phyloP scores from a whole-genome alignment of 2,113 vertebrate genomes.

The Delphinus delphis region DNA sequence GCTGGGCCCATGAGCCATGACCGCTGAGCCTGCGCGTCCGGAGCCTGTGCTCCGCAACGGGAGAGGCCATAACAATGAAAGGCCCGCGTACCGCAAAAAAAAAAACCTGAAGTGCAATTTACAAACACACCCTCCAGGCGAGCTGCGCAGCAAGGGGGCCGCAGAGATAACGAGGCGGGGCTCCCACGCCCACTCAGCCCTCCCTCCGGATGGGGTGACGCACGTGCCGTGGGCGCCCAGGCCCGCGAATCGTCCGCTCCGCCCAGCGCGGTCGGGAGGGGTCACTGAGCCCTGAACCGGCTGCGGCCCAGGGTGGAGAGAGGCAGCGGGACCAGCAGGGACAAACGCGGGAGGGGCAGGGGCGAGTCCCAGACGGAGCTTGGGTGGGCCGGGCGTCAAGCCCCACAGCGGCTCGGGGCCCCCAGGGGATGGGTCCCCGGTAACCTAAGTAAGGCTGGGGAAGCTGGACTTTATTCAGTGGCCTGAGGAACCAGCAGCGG shows the following conservation, averaged over 20 bases:
- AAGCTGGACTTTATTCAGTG: too few relatives aligned
- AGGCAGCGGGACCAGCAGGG: background rate
- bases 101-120: background rate
- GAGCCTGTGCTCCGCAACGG: too few relatives aligned
- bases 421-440: fast-evolving
- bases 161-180: background rate
- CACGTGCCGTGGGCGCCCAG: background rate
- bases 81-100: too few relatives aligned
- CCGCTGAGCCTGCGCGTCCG: too few relatives aligned
- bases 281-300: background rate
- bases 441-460: too few relatives aligned
- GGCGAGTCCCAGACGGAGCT: background rate
- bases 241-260: too few relatives aligned
- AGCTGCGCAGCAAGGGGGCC: background rate
- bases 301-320: background rate
- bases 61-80: fast-evolving
- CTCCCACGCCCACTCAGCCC: too few relatives aligned
- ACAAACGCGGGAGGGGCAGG: fast-evolving
- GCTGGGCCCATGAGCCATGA: too few relatives aligned
- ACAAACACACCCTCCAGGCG: too few relatives aligned
- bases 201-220: background rate
- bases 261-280: background rate
- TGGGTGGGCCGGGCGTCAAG: too few relatives aligned
- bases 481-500: background rate
- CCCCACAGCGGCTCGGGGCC: background rate